phyloP scores from a whole-genome alignment of 2,797 vertebrate genomes.

The Tiaroga cobitis region DNA sequence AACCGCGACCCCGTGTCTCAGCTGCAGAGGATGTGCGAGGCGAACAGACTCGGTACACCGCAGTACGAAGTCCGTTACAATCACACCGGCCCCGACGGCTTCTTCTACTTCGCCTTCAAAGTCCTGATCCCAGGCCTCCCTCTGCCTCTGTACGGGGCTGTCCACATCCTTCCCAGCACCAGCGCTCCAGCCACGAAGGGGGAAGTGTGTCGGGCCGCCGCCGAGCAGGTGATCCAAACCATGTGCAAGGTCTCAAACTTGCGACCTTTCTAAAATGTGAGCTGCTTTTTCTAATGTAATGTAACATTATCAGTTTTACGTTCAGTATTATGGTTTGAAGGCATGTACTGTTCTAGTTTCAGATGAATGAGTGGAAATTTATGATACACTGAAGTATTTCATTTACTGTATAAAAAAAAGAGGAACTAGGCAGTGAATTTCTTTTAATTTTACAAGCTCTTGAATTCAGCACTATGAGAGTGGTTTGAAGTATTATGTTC shows the following conservation, averaged over 20 bases:
- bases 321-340: constrained; percentile 42
- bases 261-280: background rate
- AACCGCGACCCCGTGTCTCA: constrained; percentile 29
- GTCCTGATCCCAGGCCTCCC: constrained; percentile 73
- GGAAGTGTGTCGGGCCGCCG: constrained; percentile 64
- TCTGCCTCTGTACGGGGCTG: constrained; percentile 67
- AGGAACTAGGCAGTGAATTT: background rate
- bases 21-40: constrained; percentile 72
- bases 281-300: background rate
- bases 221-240: constrained; percentile 66
- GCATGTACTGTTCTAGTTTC: background rate
- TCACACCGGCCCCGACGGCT: constrained; percentile 69
- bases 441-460: constrained; percentile 23
- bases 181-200: background rate
- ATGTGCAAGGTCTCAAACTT: constrained; percentile 32
- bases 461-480: constrained; percentile 27
- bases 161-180: constrained; percentile 64
- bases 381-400: background rate
- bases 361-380: constrained; percentile 22
- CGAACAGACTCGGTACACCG: constrained; percentile 66
- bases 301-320: constrained; percentile 26
- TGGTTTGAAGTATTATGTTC: constrained; percentile 48
- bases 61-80: constrained; percentile 72
- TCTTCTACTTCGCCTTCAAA: constrained; percentile 78
- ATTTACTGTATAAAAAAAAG: background rate